phyloP scores from a whole-genome alignment of 2,888 invertebrate genomes.

The Drosophila pegasa region DNA sequence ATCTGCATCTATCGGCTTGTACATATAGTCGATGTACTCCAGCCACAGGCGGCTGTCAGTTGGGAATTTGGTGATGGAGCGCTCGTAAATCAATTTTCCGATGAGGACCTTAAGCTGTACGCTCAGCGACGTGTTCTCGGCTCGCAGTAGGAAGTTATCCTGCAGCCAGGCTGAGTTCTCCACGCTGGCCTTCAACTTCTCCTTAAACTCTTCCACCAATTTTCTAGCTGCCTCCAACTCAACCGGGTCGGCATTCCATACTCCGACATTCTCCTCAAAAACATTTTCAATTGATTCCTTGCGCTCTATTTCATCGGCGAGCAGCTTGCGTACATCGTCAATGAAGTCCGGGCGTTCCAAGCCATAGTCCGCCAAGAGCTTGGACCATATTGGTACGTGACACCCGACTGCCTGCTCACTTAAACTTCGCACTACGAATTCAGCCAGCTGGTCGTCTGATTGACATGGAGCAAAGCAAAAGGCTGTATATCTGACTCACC shows the following conservation, averaged over 20 bases:
- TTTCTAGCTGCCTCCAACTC: conserved; percentile 10
- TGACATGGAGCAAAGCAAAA: neutral
- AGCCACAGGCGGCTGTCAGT: conserved; percentile 44
- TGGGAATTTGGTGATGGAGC: conserved; percentile 43
- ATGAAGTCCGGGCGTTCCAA: conserved; percentile 48
- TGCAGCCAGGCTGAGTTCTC: conserved; percentile 27
- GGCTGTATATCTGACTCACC: neutral
- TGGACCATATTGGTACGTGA: conserved; percentile 38
- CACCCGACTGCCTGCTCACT: conserved; percentile 15
- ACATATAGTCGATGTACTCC: conserved; percentile 45
- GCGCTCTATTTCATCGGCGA: neutral
- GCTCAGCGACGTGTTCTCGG: conserved; percentile 2
- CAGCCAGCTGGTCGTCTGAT: conserved; percentile 46
- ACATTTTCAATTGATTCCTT: too few relatives aligned
- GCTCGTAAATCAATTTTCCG: conserved; percentile 51
- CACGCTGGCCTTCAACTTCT: conserved; percentile 8
- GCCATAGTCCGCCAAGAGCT: conserved; percentile 53
- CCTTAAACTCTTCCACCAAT: conserved; percentile 32
- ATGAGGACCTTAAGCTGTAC: conserved; percentile 27
- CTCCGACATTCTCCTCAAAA: too few relatives aligned
- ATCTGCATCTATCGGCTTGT: neutral
- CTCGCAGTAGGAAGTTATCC: conserved; percentile 15
- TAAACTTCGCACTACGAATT: conserved; percentile 37
- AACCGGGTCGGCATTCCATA: conserved; percentile 2
- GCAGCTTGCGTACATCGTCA: neutral